A percentile compares a stretch with the other conserved stretches of the same genome.
Evolutionary conservation across 2,888 invertebrate genomes (phyloP).

Genomic region (Himalopsyche tibetana): DNA sequence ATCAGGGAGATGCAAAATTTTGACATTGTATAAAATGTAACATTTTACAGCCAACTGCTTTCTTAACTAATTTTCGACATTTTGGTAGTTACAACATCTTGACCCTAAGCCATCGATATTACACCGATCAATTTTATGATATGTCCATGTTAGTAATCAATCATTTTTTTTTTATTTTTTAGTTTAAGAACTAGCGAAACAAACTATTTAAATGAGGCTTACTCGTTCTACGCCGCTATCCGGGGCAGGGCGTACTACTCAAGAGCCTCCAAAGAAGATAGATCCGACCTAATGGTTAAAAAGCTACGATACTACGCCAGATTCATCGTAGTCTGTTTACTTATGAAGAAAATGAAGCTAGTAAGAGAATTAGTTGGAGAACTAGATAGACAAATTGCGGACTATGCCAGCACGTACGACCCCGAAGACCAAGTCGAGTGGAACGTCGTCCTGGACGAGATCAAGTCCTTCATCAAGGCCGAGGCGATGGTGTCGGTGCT

Average conservation of each 20-base stretch:
- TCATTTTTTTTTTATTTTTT: slow-evolving; percentile 74
- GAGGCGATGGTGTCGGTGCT: slow-evolving; percentile 93
- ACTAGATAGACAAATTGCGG: slow-evolving; percentile 94
- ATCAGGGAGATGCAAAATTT: too few species aligned
- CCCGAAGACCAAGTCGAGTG: slow-evolving; percentile 98
- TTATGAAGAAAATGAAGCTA: slow-evolving; percentile 94
- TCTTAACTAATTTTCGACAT: too few species aligned
- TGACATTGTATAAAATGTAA: too few species aligned
- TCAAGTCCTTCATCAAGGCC: slow-evolving; percentile 94
- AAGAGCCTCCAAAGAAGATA: slow-evolving; percentile 93
- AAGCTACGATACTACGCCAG: slow-evolving; percentile 96
- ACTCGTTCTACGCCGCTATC: slow-evolving; percentile 97
- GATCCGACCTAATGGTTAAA: slow-evolving; percentile 97
- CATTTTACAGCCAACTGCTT: too few species aligned
- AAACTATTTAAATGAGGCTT: slow-evolving; percentile 96
- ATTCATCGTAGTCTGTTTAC: slow-evolving; percentile 96
- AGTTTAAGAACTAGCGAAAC: slow-evolving; percentile 97
- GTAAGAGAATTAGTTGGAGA: slow-evolving; percentile 95
- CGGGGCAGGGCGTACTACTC: slow-evolving; percentile 96
- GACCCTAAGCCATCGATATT: too few species aligned
- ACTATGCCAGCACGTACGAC: slow-evolving; percentile 96
- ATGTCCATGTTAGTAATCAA: too few species aligned
- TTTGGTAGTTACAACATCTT: too few species aligned
- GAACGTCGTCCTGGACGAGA: slow-evolving; percentile 95
- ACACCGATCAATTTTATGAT: too few species aligned